phyloP scores from a whole-genome alignment of 2,888 invertebrate species.

The Geophilus truncorum region DNA sequence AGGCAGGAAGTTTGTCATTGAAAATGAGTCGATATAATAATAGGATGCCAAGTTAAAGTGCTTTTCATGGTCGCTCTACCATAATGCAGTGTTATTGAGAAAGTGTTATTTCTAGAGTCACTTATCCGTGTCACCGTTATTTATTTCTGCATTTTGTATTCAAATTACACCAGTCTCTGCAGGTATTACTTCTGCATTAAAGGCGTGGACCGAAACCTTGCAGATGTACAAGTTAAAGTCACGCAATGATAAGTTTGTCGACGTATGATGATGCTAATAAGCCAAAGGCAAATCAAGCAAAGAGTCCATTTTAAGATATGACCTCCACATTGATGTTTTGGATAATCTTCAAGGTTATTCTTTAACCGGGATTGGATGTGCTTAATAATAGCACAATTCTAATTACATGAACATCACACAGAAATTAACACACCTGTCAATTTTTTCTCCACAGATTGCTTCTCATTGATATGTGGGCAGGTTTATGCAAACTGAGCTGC shows the following conservation, averaged over 20 bases:
- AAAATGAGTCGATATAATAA: background rate
- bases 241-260: background rate
- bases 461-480: background rate
- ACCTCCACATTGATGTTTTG: constrained; percentile 24
- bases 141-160: background rate
- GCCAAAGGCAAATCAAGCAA: constrained; percentile 8
- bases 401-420: background rate
- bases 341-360: constrained; percentile 16
- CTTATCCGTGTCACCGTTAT: background rate
- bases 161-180: background rate
- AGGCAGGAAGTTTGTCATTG: constrained; percentile 15
- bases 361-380: background rate
- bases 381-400: background rate
- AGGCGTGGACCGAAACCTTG: background rate
- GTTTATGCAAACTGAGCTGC: background rate
- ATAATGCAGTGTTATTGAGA: background rate
- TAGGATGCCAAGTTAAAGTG: background rate
- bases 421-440: constrained; percentile 18
- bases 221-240: background rate
- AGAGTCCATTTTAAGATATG: background rate
- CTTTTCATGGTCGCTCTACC: constrained; percentile 14
- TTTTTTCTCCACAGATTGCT: background rate
- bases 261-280: background rate
- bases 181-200: background rate
- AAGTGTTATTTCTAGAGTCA: background rate